Percentiles rank a stretch among this genome's conserved stretches.
Evolutionary conservation across 2,797 vertebrate genomes (phyloP).

Genomic region (Bovichtus variegatus): DNA sequence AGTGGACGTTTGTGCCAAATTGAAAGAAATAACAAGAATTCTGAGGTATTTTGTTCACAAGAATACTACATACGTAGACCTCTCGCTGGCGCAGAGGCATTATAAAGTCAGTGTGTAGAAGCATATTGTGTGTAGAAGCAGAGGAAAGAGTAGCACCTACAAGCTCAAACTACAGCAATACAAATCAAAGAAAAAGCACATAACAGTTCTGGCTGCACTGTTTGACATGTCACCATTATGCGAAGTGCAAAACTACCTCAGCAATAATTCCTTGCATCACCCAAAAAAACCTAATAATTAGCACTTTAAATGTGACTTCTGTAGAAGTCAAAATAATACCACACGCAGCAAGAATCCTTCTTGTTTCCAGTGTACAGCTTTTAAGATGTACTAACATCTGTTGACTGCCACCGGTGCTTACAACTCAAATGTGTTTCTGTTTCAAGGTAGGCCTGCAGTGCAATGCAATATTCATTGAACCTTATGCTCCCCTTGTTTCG

Average conservation of each 20-base stretch:
- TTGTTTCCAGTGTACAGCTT: conserved; percentile 12
- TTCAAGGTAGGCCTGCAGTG: conserved; percentile 53
- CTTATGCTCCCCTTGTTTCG: conserved; percentile 55
- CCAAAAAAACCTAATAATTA: neutral
- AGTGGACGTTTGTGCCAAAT: too few species aligned
- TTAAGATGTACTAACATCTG: conserved; percentile 52
- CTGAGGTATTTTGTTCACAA: too few species aligned
- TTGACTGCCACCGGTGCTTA: conserved; percentile 12
- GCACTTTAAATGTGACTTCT: neutral
- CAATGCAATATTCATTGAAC: conserved; percentile 71
- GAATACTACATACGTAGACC: too few species aligned
- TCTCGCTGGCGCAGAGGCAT: too few species aligned
- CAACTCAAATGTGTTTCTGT: conserved; percentile 26
- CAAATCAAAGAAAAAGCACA: neutral
- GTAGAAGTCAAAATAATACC: neutral
- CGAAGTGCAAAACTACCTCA: neutral
- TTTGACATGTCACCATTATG: neutral
- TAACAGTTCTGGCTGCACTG: neutral
- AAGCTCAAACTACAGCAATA: neutral
- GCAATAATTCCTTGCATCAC: neutral
- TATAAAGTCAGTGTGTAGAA: too few species aligned
- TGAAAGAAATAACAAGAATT: too few species aligned
- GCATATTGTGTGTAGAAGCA: neutral
- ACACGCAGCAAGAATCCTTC: neutral
- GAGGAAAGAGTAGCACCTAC: neutral